A percentile compares a stretch with the other conserved stretches of the same genome.
Evolutionary conservation across 2,113 vertebrate genomes (phyloP).

Genomic region (Hippocampus abdominalis): DNA sequence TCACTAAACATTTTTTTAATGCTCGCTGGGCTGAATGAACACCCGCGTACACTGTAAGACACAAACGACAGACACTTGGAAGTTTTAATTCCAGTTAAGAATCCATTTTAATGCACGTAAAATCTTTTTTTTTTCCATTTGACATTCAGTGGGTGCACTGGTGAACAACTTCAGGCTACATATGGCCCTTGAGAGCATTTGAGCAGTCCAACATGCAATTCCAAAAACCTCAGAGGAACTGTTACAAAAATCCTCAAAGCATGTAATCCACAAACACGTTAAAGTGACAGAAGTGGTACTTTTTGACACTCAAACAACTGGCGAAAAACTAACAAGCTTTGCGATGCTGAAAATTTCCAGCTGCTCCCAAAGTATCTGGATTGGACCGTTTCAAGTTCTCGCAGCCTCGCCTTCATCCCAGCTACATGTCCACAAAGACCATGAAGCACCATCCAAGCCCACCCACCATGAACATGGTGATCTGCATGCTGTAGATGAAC

Average conservation of each 20-base stretch:
- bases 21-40: background rate
- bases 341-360: background rate
- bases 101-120: background rate
- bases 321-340: background rate
- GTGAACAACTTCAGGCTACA: background rate
- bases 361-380: background rate
- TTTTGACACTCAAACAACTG: background rate
- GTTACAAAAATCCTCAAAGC: background rate
- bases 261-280: background rate
- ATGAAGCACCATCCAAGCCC: constrained; percentile 98
- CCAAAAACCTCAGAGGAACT: background rate
- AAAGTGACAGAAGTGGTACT: background rate
- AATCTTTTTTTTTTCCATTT: too few relatives aligned
- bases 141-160: background rate
- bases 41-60: too few relatives aligned
- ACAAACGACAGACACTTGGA: background rate
- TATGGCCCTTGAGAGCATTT: background rate
- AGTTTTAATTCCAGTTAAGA: background rate
- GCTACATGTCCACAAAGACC: constrained; percentile 97
- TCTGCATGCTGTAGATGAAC: constrained; percentile 91
- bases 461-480: constrained; percentile 95
- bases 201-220: background rate
- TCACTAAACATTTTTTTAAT: background rate
- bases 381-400: background rate
- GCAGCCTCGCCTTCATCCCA: background rate